These are phyloP conservation scores for Rhincodon typus DNA, from an alignment of 2,797 vertebrate genomes.

Conservation along the genomic window DNA sequence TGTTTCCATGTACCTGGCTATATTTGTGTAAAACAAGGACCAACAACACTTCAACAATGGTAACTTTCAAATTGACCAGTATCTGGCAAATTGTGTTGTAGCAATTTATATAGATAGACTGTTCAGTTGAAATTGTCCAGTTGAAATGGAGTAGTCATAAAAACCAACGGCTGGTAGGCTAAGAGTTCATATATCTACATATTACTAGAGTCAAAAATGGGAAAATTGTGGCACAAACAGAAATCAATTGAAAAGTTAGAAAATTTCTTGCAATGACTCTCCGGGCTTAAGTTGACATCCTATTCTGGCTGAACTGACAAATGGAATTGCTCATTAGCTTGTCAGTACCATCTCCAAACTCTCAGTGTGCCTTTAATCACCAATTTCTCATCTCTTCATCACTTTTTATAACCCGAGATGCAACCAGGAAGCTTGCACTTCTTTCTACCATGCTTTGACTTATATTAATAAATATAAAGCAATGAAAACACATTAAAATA, in stretches of 20 bases:
- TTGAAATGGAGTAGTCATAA: background rate
- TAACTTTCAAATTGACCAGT: background rate
- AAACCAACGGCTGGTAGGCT: background rate
- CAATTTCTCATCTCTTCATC: background rate
- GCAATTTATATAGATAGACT: background rate
- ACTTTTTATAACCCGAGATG: background rate
- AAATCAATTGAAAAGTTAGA: slow-evolving; percentile 12
- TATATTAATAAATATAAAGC: background rate
- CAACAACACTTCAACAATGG: background rate
- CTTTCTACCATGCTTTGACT: background rate
- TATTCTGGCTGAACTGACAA: background rate
- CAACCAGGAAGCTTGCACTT: background rate
- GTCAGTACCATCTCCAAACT: background rate
- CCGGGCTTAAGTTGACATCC: background rate
- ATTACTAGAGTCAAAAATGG: background rate
- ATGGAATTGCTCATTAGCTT: background rate
- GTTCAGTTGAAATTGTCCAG: too few species aligned
- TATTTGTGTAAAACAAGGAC: background rate
- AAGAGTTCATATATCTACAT: background rate
- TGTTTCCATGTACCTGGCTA: background rate
- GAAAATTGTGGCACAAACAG: background rate
- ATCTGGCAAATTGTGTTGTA: background rate
- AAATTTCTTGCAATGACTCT: background rate
- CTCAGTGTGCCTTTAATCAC: background rate
- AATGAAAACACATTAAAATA: background rate